These are phyloP conservation scores for Lithodes maja DNA, from an alignment of 2,888 invertebrate genomes.

Conservation along the genomic window DNA sequence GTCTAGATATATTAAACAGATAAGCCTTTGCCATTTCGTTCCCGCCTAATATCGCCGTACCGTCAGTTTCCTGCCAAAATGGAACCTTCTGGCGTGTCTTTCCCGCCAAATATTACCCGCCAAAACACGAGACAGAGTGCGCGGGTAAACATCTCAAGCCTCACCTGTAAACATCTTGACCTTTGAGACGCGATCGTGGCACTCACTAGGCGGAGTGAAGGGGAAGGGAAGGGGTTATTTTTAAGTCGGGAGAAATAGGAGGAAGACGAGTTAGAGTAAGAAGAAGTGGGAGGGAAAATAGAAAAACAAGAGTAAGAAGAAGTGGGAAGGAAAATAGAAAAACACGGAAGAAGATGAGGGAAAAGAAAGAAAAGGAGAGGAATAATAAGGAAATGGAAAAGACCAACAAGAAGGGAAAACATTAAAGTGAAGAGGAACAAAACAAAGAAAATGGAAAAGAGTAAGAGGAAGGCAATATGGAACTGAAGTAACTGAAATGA, in stretches of 20 bases:
- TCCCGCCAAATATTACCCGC: background rate
- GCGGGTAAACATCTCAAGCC: background rate
- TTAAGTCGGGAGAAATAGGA: background rate
- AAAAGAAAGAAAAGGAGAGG: background rate
- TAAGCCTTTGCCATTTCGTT: too few relatives aligned
- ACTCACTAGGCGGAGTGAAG: background rate
- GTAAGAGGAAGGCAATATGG: background rate
- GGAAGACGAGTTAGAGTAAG: background rate
- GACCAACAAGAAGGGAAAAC: background rate
- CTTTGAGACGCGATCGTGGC: background rate
- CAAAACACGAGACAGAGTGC: background rate
- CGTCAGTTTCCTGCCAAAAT: background rate
- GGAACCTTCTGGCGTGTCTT: background rate
- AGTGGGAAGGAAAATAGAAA: background rate
- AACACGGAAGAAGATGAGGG: background rate
- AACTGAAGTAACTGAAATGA: background rate
- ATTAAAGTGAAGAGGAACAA: background rate
- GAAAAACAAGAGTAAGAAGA: background rate
- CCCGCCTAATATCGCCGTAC: background rate
- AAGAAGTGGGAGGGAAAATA: background rate
- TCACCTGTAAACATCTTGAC: background rate
- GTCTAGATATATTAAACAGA: too few relatives aligned
- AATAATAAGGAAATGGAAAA: background rate
- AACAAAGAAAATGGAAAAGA: background rate
- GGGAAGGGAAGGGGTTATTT: background rate